Evolutionary conservation across 2,113 vertebrate species (phyloP).

Genomic region (Sylvia atricapilla): DNA sequence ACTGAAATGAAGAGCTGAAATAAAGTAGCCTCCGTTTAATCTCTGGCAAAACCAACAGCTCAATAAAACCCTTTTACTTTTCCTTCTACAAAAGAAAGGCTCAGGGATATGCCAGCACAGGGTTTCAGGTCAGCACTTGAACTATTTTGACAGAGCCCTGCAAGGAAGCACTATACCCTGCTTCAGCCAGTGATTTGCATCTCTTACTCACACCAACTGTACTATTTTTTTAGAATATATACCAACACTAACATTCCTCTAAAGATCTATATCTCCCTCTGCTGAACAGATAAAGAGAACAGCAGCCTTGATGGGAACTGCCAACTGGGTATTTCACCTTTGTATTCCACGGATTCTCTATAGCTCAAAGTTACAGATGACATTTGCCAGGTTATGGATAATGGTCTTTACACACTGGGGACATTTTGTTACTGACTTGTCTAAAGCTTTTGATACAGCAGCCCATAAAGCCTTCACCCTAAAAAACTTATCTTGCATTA

Average conservation of each 20-base stretch:
- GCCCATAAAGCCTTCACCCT: conserved; percentile 50
- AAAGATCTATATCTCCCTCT: conserved; percentile 58
- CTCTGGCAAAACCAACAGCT: not conserved
- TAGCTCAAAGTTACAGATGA: conserved; percentile 56
- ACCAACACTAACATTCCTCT: conserved; percentile 21
- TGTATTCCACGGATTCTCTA: conserved; percentile 2
- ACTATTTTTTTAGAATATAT: not conserved
- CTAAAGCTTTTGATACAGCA: conserved; percentile 66
- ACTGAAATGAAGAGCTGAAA: not conserved
- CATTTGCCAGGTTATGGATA: conserved; percentile 61
- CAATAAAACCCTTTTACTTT: not conserved
- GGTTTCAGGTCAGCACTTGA: not conserved
- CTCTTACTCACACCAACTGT: not conserved
- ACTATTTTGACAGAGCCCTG: not conserved
- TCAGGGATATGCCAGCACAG: not conserved
- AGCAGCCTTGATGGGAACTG: conserved; percentile 5
- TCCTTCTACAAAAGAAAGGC: not conserved
- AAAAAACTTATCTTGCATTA: conserved; percentile 41
- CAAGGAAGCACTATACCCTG: not conserved
- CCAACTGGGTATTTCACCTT: conserved; percentile 41
- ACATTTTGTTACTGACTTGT: conserved; percentile 60
- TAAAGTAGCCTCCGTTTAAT: not conserved
- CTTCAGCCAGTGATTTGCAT: not conserved
- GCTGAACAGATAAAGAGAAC: conserved; percentile 45
- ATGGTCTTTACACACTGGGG: conserved; percentile 29